Evolutionary conservation across 2,888 invertebrate species (phyloP), one percentile per base, ranked within the genome.

Genomic region (Micoletzkya japonica): DNA sequence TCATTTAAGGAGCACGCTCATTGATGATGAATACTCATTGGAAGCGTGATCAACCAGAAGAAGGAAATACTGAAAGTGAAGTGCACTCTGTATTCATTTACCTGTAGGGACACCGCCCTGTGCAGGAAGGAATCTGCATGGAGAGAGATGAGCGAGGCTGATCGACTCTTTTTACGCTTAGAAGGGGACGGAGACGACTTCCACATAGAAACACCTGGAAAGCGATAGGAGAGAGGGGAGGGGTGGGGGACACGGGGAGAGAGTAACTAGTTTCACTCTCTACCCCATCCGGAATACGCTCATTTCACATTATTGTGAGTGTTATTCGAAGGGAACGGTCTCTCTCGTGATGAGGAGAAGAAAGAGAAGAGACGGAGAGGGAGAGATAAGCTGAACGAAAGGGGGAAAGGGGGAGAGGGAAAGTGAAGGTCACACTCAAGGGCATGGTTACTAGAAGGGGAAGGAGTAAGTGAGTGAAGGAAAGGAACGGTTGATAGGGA

Each of bases 61-160:
- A 20, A 59, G 14, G 24, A 10, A 59, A 24, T 4, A n/a, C n/a
- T n/a, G n/a, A n/a, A n/a, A n/a, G n/a, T n/a, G n/a, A n/a, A n/a
- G n/a, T n/a, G 26, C 2, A 36, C 36, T 54, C 10, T 10, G n/a
- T n/a, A n/a, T n/a, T n/a, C n/a, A n/a, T n/a, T n/a, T 32, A 67
- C 68, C 68, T 68, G 68, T 10, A 68, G 49, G 4, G 68, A 68
- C 30, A 68, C 58, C 24, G 68, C 58, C n/a, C 58, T 57, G 14
- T 68, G 68, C 7, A 68, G 37, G 24, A 68, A 37, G 17, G 68
- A 68, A 58, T 58, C 36, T 1, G 49, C 32, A 34, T 50, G 63
- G 26, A 63, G 63, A 0, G 49, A 50, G 32, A 63, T 63, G 7
- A 63, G 44, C 44, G 32, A 57, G 49, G 32, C 34, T 32, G 68